A percentile compares a stretch with the other conserved stretches of the same genome.
Evolutionary conservation across 2,888 invertebrate genomes (phyloP).

Genomic region (Tuberolachnus salignus): DNA sequence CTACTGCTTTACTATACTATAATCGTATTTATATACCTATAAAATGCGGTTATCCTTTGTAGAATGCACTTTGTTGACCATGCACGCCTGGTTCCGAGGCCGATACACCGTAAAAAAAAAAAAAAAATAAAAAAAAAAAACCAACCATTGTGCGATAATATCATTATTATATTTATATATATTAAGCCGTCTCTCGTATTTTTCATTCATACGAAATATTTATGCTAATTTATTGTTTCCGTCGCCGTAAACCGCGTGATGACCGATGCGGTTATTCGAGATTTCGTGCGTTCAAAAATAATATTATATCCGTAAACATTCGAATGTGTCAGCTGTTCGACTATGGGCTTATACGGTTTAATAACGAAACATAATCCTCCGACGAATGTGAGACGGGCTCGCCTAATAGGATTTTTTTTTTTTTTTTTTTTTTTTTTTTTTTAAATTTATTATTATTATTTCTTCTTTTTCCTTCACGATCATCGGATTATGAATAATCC

Average conservation of each 20-base stretch:
- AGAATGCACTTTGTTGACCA: slow-evolving; percentile 54
- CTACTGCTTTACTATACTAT: slow-evolving; percentile 3
- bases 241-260: slow-evolving; percentile 4
- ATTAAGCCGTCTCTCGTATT: slow-evolving; percentile 13
- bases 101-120: slow-evolving; percentile 50
- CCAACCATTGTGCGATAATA: slow-evolving; percentile 36
- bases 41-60: slow-evolving; percentile 56
- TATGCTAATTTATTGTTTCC: slow-evolving; percentile 17
- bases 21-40: slow-evolving; percentile 27
- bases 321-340: background rate
- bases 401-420: too few relatives aligned
- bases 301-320: background rate
- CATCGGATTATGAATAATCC: too few relatives aligned
- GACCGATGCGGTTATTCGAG: too few relatives aligned
- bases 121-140: too few relatives aligned
- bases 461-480: too few relatives aligned
- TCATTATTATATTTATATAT: slow-evolving; percentile 2
- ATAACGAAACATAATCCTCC: too few relatives aligned
- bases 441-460: too few relatives aligned
- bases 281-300: too few relatives aligned
- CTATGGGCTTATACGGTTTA: too few relatives aligned
- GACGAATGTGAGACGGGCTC: too few relatives aligned
- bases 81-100: slow-evolving; percentile 43
- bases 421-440: too few relatives aligned
- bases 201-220: background rate